Percentiles rank a stretch among this genome's conserved stretches.
phyloP scores from a whole-genome alignment of 2,797 vertebrate species.

The Cirrhinus mrigala region DNA sequence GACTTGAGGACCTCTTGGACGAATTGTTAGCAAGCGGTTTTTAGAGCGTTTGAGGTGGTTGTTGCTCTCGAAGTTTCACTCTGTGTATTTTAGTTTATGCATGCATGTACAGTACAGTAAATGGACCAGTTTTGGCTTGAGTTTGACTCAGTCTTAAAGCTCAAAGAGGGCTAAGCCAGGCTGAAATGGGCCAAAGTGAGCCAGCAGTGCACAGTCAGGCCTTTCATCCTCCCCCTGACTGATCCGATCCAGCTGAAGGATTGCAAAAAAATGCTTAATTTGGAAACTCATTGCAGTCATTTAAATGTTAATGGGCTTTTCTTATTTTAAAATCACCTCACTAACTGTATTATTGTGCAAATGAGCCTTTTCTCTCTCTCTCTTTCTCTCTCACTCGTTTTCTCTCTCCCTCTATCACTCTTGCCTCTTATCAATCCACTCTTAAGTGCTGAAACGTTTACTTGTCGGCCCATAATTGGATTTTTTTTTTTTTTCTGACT shows the following conservation, averaged over 20 bases:
- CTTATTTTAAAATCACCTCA: conserved; percentile 58
- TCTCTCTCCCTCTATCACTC: conserved; percentile 38
- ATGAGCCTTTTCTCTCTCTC: conserved; percentile 46
- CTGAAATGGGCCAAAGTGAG: conserved; percentile 24
- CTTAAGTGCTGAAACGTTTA: conserved; percentile 51
- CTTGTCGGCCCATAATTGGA: conserved; percentile 51
- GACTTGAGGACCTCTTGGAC: neutral
- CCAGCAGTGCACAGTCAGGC: conserved; percentile 43
- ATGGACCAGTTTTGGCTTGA: conserved; percentile 8
- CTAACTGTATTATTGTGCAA: conserved; percentile 59
- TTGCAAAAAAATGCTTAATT: conserved; percentile 50
- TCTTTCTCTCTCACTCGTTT: neutral
- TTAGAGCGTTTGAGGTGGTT: neutral
- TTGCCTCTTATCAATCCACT: conserved; percentile 48
- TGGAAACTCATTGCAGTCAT: conserved; percentile 57
- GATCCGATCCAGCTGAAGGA: conserved; percentile 51
- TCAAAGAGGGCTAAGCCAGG: neutral
- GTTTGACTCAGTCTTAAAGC: conserved; percentile 2
- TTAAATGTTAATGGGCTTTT: conserved; percentile 57
- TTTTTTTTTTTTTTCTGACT: conserved; percentile 42
- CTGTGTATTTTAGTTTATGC: neutral
- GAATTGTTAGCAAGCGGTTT: neutral
- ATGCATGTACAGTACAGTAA: neutral
- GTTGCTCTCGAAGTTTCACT: neutral
- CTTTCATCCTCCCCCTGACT: conserved; percentile 41